phyloP scores from a whole-genome alignment of 2,797 vertebrate genomes.

The Lagorchestes hirsutus region DNA sequence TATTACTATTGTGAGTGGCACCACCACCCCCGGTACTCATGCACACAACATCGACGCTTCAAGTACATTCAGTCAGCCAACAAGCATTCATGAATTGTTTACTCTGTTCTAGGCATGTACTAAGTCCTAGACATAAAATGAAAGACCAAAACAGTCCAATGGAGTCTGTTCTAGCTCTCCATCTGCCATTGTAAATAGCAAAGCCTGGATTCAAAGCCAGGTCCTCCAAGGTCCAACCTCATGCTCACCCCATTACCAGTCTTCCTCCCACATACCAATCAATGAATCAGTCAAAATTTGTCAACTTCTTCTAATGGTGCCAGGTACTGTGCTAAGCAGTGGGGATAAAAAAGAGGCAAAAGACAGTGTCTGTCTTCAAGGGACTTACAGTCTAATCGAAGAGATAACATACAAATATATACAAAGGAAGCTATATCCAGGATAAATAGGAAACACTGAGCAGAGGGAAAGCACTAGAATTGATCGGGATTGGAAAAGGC shows the following conservation, averaged over 20 bases:
- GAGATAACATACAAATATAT: not conserved
- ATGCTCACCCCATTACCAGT: not conserved
- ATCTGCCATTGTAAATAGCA: not conserved
- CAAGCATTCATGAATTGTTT: not conserved
- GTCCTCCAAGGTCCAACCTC: not conserved
- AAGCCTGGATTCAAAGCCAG: not conserved
- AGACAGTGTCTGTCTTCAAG: not conserved
- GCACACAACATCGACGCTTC: not conserved
- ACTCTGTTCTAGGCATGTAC: not conserved
- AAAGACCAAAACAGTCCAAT: not conserved
- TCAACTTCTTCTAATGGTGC: not conserved
- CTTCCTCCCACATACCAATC: not conserved
- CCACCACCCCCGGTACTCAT: not conserved
- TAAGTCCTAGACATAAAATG: not conserved
- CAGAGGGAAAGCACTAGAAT: not conserved
- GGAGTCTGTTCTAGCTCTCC: not conserved
- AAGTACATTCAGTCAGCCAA: not conserved
- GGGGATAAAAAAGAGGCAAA: not conserved
- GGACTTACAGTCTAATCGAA: not conserved
- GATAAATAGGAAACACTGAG: not conserved
- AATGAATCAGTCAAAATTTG: not conserved
- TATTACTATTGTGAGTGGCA: not conserved
- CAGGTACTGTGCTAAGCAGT: not conserved
- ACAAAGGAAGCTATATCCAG: not conserved
- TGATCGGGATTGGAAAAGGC: not conserved